phyloP scores from a whole-genome alignment of 2,113 vertebrate species.

The Dipodomys ordii region DNA sequence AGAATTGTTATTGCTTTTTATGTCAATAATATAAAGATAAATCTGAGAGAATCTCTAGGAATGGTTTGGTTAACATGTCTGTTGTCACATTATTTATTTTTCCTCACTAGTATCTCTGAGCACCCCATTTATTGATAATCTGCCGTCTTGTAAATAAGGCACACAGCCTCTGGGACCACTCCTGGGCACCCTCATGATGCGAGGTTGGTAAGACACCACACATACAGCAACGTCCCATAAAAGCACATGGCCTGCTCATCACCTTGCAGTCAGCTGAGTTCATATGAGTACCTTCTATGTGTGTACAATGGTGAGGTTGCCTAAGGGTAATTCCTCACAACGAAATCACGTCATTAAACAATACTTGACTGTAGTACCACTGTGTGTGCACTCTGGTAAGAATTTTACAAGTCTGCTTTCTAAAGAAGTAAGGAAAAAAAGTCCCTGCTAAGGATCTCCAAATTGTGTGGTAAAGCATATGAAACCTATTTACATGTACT shows the following conservation, averaged over 20 bases:
- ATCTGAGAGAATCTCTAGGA: not conserved
- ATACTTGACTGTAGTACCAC: not conserved
- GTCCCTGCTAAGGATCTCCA: not conserved
- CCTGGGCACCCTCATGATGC: not conserved
- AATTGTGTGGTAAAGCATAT: not conserved
- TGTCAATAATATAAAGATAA: constrained; percentile 38
- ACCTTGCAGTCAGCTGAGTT: too few relatives aligned
- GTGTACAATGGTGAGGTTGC: not conserved
- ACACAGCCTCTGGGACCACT: not conserved
- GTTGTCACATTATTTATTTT: constrained; percentile 29
- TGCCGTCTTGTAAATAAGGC: not conserved
- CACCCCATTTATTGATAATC: not conserved
- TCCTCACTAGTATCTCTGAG: not conserved
- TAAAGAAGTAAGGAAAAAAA: not conserved
- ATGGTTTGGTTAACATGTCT: constrained; percentile 16
- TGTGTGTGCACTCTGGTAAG: not conserved
- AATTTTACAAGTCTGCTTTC: not conserved
- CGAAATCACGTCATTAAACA: not conserved
- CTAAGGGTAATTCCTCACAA: not conserved
- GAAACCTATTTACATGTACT: not conserved
- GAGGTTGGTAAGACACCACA: not conserved
- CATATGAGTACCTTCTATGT: not conserved
- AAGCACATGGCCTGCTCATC: not conserved
- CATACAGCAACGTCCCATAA: too few relatives aligned
- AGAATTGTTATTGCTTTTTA: constrained; percentile 49